phyloP scores from a whole-genome alignment of 1,140 invertebrate species.

The Cydia splendana region DNA sequence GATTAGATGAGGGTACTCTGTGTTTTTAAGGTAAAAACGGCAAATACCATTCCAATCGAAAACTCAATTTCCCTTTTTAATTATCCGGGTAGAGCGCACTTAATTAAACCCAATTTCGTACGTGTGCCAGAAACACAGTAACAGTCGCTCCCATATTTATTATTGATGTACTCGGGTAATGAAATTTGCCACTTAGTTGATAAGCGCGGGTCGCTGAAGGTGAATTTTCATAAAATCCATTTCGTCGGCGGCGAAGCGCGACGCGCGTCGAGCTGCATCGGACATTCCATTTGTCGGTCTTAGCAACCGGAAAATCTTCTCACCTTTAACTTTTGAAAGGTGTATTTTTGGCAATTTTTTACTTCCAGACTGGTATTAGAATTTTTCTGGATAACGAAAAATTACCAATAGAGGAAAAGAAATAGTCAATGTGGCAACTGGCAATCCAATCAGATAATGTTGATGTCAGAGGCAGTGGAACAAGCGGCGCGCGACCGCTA shows the following conservation, averaged over 20 bases:
- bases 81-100: slow-evolving; percentile 36
- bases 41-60: slow-evolving; percentile 55
- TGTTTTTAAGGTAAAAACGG: slow-evolving; percentile 59
- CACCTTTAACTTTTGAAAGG: slow-evolving; percentile 4
- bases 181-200: slow-evolving; percentile 31
- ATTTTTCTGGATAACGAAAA: neutral
- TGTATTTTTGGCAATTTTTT: neutral
- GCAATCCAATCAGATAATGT: neutral
- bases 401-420: neutral
- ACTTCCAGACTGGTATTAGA: neutral
- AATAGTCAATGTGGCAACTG: neutral
- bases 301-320: slow-evolving; percentile 33
- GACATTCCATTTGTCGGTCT: slow-evolving; percentile 44
- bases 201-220: slow-evolving; percentile 9
- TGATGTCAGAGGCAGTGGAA: neutral
- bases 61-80: slow-evolving; percentile 45
- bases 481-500: neutral
- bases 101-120: slow-evolving; percentile 26
- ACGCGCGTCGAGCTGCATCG: slow-evolving; percentile 38
- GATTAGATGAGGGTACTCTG: slow-evolving; percentile 59
- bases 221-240: slow-evolving; percentile 33
- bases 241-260: slow-evolving; percentile 8
- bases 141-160: slow-evolving; percentile 25
- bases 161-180: slow-evolving; percentile 6
- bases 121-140: neutral